Evolutionary conservation across 2,888 invertebrate genomes (phyloP).

Genomic region (Lepas anatifera): DNA sequence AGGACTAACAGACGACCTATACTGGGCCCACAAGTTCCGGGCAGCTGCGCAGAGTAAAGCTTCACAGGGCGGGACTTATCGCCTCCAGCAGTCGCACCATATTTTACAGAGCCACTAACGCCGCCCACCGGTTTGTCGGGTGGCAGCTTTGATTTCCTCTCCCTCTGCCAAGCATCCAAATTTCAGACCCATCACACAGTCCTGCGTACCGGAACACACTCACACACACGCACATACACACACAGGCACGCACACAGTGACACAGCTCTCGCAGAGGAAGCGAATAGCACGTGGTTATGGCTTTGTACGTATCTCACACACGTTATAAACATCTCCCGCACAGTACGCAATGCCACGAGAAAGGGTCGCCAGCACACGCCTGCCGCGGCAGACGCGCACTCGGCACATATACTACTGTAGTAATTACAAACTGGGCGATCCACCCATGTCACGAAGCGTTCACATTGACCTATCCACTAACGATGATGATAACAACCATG

Average conservation of each 20-base stretch:
- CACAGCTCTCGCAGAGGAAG: too few relatives aligned
- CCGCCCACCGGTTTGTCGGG: background rate
- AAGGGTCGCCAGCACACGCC: background rate
- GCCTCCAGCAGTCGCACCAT: background rate
- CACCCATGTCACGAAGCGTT: background rate
- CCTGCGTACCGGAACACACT: too few relatives aligned
- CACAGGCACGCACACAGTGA: too few relatives aligned
- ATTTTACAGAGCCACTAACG: constrained; percentile 2
- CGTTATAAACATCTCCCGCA: constrained; percentile 1
- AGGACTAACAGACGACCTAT: constrained; percentile 3
- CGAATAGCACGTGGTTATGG: constrained; percentile 5
- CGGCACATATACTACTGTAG: background rate
- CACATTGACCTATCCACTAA: constrained; percentile 9
- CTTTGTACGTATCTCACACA: constrained; percentile 10
- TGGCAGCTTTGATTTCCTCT: background rate
- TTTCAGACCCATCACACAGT: too few relatives aligned
- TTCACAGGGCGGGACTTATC: background rate
- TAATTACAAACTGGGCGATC: background rate
- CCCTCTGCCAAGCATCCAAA: background rate
- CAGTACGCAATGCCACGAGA: background rate
- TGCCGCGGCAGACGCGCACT: background rate
- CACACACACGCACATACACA: too few relatives aligned
- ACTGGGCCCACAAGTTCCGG: background rate
- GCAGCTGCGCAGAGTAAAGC: constrained; percentile 9
- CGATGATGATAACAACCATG: constrained; percentile 10